Conservation (phyloP, 2,113 vertebrate species). For the Machaerirhynchus nigripectus region DNA sequence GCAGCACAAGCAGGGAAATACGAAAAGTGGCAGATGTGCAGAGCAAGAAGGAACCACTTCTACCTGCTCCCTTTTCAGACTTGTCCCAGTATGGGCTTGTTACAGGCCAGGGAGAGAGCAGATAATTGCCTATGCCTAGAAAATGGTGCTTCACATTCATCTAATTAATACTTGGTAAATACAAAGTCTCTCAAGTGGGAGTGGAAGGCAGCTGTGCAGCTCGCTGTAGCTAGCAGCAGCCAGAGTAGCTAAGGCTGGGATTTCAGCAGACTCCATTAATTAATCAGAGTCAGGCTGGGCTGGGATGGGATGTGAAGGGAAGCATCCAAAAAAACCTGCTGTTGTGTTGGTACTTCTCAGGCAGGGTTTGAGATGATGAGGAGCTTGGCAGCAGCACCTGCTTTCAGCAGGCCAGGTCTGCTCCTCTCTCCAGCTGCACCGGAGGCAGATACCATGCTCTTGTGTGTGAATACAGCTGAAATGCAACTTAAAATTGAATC, state of each 20-base stretch:
- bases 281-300: neutral
- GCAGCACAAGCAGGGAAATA: neutral
- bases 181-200: neutral
- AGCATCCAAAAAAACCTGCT: neutral
- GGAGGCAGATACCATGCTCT: neutral
- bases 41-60: neutral
- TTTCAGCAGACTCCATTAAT: neutral
- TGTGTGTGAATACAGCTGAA: neutral
- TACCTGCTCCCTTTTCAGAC: slow-evolving; percentile 3
- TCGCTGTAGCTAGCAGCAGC: neutral
- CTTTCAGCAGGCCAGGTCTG: neutral
- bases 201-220: slow-evolving; percentile 12
- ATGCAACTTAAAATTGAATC: neutral
- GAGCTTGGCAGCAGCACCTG: neutral
- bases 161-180: slow-evolving; percentile 45
- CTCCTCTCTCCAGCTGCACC: neutral
- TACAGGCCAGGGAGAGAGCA: neutral
- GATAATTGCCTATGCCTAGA: neutral
- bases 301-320: neutral
- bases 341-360: neutral
- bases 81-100: neutral
- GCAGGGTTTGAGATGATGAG: neutral
- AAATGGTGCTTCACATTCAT: slow-evolving; percentile 18
- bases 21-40: neutral
- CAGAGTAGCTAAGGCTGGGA: neutral